phyloP scores from a whole-genome alignment of 2,797 vertebrate genomes.

The Urosaurus nigricauda region DNA sequence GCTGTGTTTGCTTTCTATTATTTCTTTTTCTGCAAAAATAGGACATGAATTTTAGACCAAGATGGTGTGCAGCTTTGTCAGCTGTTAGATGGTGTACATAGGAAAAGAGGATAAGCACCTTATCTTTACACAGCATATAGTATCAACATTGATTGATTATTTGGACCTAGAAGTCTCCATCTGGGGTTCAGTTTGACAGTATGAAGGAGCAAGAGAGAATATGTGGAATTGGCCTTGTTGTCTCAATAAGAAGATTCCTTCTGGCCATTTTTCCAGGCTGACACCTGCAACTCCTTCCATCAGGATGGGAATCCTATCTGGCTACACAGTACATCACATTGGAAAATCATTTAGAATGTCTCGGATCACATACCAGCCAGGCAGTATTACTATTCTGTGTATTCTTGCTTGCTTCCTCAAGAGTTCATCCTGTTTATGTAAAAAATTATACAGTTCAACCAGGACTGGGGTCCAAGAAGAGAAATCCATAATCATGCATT shows the following conservation, averaged over 20 bases:
- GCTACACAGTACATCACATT: neutral
- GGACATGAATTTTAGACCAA: constrained; percentile 8
- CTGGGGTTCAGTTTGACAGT: neutral
- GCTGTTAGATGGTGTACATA: neutral
- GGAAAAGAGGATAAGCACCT: neutral
- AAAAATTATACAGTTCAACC: neutral
- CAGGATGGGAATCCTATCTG: neutral
- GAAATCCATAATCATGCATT: neutral
- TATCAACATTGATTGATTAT: neutral
- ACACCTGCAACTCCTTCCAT: neutral
- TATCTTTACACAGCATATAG: neutral
- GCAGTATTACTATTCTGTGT: too few species aligned
- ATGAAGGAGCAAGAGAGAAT: neutral
- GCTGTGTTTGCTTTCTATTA: constrained; percentile 11
- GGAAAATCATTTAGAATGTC: neutral
- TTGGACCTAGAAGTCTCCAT: too few species aligned
- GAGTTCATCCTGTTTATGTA: neutral
- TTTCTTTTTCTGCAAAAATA: constrained; percentile 1
- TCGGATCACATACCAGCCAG: too few species aligned
- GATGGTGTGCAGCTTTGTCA: neutral
- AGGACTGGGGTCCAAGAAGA: neutral
- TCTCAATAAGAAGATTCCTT: neutral
- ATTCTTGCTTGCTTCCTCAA: neutral
- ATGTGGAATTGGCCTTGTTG: neutral
- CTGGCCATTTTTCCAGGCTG: too few species aligned